Evolutionary conservation across 2,113 vertebrate genomes (phyloP).

Genomic region (Tautogolabrus adspersus): DNA sequence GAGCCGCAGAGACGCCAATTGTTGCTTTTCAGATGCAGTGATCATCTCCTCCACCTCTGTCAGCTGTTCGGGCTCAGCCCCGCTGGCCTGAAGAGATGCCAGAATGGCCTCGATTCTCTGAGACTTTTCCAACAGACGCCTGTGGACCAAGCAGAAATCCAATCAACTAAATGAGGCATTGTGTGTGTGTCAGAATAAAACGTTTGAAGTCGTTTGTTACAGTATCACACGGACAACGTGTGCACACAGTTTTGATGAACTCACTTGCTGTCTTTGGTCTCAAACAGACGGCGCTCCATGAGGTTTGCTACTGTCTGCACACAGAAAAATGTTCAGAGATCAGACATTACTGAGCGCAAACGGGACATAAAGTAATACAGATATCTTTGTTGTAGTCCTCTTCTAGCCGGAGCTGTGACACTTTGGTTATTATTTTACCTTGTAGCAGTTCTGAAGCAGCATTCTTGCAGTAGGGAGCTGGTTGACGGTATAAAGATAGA

Average conservation of each 20-base stretch:
- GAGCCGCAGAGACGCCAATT: slow-evolving; percentile 89
- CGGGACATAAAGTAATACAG: background rate
- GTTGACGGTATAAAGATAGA: slow-evolving; percentile 94
- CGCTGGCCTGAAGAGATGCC: slow-evolving; percentile 93
- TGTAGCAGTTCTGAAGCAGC: slow-evolving; percentile 92
- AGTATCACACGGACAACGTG: background rate
- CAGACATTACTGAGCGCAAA: slow-evolving; percentile 7
- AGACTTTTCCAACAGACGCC: slow-evolving; percentile 95
- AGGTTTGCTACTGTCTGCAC: slow-evolving; percentile 92
- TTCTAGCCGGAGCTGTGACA: background rate
- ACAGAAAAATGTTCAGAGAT: slow-evolving; percentile 18
- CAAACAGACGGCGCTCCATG: slow-evolving; percentile 90
- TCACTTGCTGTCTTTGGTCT: slow-evolving; percentile 96
- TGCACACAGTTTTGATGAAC: slow-evolving; percentile 47
- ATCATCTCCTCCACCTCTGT: slow-evolving; percentile 98
- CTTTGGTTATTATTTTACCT: slow-evolving; percentile 79
- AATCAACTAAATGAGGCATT: background rate
- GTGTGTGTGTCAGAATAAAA: background rate
- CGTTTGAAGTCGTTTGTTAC: background rate
- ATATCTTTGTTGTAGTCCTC: background rate
- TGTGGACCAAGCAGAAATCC: slow-evolving; percentile 63
- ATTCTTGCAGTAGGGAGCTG: slow-evolving; percentile 87
- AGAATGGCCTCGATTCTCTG: slow-evolving; percentile 96
- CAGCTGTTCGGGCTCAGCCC: slow-evolving; percentile 89
- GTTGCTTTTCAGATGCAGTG: slow-evolving; percentile 91